Conservation (phyloP, 2,888 invertebrate species). For the Hyppa rectilinea region DNA sequence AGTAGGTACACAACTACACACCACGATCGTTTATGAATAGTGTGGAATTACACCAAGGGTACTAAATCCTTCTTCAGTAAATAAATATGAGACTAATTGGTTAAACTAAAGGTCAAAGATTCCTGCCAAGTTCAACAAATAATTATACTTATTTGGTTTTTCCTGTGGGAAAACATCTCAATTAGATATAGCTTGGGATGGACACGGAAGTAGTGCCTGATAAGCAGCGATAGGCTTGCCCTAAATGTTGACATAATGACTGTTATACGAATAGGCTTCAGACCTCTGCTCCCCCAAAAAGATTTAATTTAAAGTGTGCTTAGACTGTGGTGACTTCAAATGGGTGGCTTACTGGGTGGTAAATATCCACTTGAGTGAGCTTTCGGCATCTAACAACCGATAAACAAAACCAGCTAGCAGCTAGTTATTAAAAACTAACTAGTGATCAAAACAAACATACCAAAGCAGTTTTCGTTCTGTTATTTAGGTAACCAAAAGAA, state of each 20-base stretch:
- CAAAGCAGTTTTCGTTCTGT: neutral
- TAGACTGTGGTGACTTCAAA: no score
- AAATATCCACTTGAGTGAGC: no score
- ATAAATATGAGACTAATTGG: neutral
- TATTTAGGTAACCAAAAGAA: neutral
- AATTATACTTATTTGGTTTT: neutral
- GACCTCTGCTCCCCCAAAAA: neutral
- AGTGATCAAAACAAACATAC: neutral
- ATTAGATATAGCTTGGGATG: slow-evolving; percentile 11
- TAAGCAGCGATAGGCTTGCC: slow-evolving; percentile 26
- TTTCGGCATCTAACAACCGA: neutral
- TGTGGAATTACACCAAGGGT: neutral
- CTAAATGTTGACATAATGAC: neutral
- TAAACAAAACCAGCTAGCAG: no score
- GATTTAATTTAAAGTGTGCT: neutral
- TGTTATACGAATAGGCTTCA: neutral
- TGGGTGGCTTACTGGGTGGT: no score
- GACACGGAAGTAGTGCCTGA: slow-evolving; percentile 26
- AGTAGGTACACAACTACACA: slow-evolving; percentile 40
- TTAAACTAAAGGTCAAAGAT: neutral
- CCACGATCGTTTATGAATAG: slow-evolving; percentile 13
- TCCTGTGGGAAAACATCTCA: slow-evolving; percentile 23
- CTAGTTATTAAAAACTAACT: no score
- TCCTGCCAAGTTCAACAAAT: neutral
- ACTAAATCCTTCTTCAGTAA: neutral